phyloP scores from a whole-genome alignment of 2,113 vertebrate species.

The Condylura cristata region DNA sequence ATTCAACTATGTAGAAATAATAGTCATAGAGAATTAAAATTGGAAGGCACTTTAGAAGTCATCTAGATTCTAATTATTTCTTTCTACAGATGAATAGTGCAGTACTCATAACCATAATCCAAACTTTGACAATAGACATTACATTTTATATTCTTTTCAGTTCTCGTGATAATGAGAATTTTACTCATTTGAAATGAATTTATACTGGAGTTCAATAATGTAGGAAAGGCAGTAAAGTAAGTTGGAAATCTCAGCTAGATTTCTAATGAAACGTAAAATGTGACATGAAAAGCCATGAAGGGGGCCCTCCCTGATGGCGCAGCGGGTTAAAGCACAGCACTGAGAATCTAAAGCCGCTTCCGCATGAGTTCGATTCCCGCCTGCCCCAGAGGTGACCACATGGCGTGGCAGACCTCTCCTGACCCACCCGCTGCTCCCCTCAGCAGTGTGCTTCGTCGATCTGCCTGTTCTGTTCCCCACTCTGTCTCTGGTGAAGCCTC shows the following conservation, averaged over 20 bases:
- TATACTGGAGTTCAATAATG: conserved; percentile 6
- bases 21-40: neutral
- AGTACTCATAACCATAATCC: neutral
- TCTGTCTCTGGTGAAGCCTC: no score
- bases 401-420: no score
- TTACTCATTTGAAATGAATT: conserved; percentile 50
- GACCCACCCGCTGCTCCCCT: no score
- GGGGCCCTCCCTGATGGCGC: no score
- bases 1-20: conserved; percentile 45
- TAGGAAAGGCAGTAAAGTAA: neutral
- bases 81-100: conserved; percentile 29
- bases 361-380: no score
- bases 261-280: neutral
- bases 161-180: conserved; percentile 44
- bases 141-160: conserved; percentile 18
- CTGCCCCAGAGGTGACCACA: no score
- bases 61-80: conserved; percentile 46
- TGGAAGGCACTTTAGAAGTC: conserved; percentile 49
- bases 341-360: no score
- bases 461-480: no score
- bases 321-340: no score
- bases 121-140: conserved; percentile 49
- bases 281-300: neutral
- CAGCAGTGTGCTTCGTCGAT: no score
- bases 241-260: conserved; percentile 42